Base-by-base conservation (phyloP, 2,113 vertebrate species). In the Mobula birostris region DNA sequence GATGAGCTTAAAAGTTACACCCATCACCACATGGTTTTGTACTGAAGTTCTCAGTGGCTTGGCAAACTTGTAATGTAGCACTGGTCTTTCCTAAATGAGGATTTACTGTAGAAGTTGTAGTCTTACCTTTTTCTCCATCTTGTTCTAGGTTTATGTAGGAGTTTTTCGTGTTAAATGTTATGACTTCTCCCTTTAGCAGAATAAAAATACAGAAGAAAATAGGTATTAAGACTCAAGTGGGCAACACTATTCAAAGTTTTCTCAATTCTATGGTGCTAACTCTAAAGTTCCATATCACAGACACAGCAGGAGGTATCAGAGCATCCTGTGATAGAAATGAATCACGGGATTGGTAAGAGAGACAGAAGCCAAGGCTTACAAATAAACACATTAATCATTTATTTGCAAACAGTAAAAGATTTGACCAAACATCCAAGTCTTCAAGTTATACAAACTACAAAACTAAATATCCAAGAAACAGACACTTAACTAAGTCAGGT, bases 91-190 rank as follows among this genome's bases (percentile, higher is more conserved):
- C n/a, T 2, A 88, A 58, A 90, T 6, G 66, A 90, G 19, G 19
- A 17, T 32, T 66, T n/a, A 66, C 17, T n/a, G 7, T 11, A 85
- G 48, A 7, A 11, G 48, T n/a, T 32, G 15, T n/a, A 19, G 1
- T 7, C 85, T 90, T 90, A 90, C 85, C n/a, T 66, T 90, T 90
- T 90, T 90, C 14, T 90, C 85, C 85, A 90, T 90, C 6, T n/a
- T 90, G 85, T n/a, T 63, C 27, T n/a, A n/a, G 7, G 15, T 32
- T 66, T 5, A 14, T 32, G 85, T 32, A 66, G 58, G 85, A 8
- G 14, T 90, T 32, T 29, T 36, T 15, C 7, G 12, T 7, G 32
- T 14, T 15, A 66, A 90, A 19, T 19, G 61, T 17, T 12, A 32
- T 90, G 7, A 15, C n/a, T 68, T 68, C 85, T 8, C 11, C 5